Base-by-base conservation (phyloP, 37 sponge, comb jelly and placozoan genomes). In the Geodia barretti region DNA sequence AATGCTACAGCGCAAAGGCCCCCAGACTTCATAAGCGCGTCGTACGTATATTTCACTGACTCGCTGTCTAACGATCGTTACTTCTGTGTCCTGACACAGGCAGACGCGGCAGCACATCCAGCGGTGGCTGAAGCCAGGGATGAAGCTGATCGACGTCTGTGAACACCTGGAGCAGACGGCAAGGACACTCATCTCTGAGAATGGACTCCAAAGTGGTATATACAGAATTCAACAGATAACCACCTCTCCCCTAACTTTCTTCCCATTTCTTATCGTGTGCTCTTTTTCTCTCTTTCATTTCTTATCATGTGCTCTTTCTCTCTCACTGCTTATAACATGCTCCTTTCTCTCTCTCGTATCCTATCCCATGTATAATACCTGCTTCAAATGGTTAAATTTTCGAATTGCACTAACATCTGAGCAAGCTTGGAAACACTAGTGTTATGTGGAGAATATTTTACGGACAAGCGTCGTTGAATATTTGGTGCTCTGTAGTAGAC, bases 111-210 rank as follows among this genome's bases (percentile, higher is more conserved):
- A 92, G 79, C 87, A 94, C 83, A 94, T 96, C 69, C 99, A 96
- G 68, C 73, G 74, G 3, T 91, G 79, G 80, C 89, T 98, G 59
- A 91, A 89, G 65, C 99, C 99, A 0, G 99, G 99, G 11, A 85
- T 96, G 81, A 98, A 83, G 63, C 79, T 98, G 86, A 89, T 96
- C 39, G 97, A 98, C 36, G 87, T 98, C 39, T 98, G 99, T 82
- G 91, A 96, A 72, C 77, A 70, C 1, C 77, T 98, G 41, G 99
- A 98, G 73, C 87, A 85, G 28, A 81, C 78, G 19, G 91, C 94
- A 30, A 72, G 99, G 38, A 89, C 66, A 42, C 73, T 98, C 78
- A 85, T 98, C 70, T 84, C 75, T 31, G 99, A 86, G 80, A 92
- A 89, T 29, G 97, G 97, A 28, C 77, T 98, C 26, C 70, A 92